Conservation (phyloP, 2,888 invertebrate species). For the Lasioglossum malachurum region DNA sequence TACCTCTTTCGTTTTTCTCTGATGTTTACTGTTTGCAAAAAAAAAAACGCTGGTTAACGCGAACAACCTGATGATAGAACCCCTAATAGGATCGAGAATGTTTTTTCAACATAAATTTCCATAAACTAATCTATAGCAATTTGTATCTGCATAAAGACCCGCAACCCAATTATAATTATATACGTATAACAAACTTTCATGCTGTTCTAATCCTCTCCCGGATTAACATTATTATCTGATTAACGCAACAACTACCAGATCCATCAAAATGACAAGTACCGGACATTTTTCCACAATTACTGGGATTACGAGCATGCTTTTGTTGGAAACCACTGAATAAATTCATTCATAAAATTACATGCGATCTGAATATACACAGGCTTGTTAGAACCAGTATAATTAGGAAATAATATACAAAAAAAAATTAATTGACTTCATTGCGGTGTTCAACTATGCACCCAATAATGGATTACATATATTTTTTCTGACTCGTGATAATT, state of each 20-base stretch:
- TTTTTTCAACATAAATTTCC: background rate
- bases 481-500: background rate
- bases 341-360: background rate
- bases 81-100: background rate
- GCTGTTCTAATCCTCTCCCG: background rate
- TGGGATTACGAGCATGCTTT: background rate
- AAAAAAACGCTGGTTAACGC: too few species aligned
- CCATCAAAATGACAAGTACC: background rate
- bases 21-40: too few species aligned
- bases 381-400: background rate
- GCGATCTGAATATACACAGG: background rate
- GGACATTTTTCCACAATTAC: background rate
- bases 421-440: background rate
- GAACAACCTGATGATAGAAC: background rate
- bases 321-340: background rate
- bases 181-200: background rate
- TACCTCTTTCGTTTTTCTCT: too few species aligned
- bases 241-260: background rate
- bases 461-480: background rate
- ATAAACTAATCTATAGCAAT: background rate
- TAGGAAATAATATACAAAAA: too few species aligned
- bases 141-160: background rate
- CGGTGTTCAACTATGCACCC: background rate
- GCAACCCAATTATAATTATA: background rate
- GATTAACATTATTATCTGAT: background rate